Base-by-base conservation (phyloP, 2,888 invertebrate species). In the Harpagoxenus sublaevis region DNA sequence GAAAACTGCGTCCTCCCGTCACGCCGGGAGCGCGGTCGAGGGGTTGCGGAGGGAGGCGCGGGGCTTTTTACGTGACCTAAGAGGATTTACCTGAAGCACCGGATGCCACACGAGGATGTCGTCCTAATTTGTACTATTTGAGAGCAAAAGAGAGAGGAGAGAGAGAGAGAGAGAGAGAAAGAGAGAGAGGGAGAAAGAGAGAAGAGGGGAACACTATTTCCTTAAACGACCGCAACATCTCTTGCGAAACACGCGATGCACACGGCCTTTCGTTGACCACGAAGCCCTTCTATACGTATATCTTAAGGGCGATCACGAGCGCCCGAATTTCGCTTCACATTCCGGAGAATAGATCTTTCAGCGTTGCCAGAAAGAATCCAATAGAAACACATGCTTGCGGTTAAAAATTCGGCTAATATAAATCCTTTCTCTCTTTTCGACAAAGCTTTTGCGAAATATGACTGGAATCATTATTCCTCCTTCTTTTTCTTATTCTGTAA, bases 81-180 rank as follows among this genome's bases (percentile, higher is more conserved):
- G 93, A 91, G 92, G 93, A 92, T 93, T 94, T 94, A 91, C 92
- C 94, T 91, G 90, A 84, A 90, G 90, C 87, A 89, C 90, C 92
- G 92, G 91, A 93, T 92, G 92, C 89, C 70, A 85, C 85, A 86
- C 87, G 82, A 88, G 91, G 90, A 90, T 92, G 92, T 91, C 91
- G 91, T 89, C 91, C 93, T 92, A 94, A 95, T 94, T 94, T 93
- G 92, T 93, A 90, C 89, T 71, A 83, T 73, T 85, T 62, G 48
- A 68, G 73, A 55, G 66, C 48, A 18, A 48, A 48, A 62, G 79
- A 28, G 68, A 57, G 55, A 57, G 84, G 55, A 57, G 84, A 57
- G 74, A 39, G 8, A n/a, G 55, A 57, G 84, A 57, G 74, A 39
- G 8, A n/a, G 31, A 55, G 51, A 35, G 42, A 48, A 18, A 31